Evolutionary conservation across 2,888 invertebrate genomes (phyloP), one percentile per base, ranked within the genome.

Genomic region (Selenia dentaria): DNA sequence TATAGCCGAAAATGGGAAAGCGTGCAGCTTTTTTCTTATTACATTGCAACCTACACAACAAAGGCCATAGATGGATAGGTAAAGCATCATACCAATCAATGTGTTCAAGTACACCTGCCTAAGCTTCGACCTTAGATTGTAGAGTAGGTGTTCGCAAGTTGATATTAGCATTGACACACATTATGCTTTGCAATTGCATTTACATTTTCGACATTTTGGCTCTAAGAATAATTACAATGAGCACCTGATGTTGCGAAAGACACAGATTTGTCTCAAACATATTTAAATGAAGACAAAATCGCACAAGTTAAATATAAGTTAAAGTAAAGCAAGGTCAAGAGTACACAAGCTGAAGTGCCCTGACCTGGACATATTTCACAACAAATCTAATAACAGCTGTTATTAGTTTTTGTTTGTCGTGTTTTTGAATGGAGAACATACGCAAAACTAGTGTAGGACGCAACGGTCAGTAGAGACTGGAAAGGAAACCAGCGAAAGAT

Each of bases 121-220:
- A 74, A 73, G 70, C 67, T 67, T 66, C 70, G 78, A 74, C 82
- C 81, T 86, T 76, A 77, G 51, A 57, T 58, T 8, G 47, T 57
- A 41, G 64, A 70, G 83, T 82, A 77, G 79, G 83, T 73, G 84
- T 79, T 65, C 58, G 73, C 66, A 42, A 60, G 59, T 60, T 59
- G 58, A 67, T 74, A 77, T 80, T 82, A 86, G 74, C 87, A 87
- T 84, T 87, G 87, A 87, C 87, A 84, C 62, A 85, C 79, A 83
- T 84, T 61, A 65, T 57, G 62, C 61, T 64, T 64, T 60, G 67
- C 70, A 74, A 75, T 72, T 72, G 67, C 74, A 73, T 56, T 60
- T 66, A 76, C 76, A 79, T 78, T 79, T 73, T 72, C 64, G 67
- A 62, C 64, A 37, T 49, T 78, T 72, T 59, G 60, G 57, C 67